These are phyloP conservation scores for Numenius arquata DNA, from an alignment of 2,113 vertebrate species.

Conservation along the genomic window DNA sequence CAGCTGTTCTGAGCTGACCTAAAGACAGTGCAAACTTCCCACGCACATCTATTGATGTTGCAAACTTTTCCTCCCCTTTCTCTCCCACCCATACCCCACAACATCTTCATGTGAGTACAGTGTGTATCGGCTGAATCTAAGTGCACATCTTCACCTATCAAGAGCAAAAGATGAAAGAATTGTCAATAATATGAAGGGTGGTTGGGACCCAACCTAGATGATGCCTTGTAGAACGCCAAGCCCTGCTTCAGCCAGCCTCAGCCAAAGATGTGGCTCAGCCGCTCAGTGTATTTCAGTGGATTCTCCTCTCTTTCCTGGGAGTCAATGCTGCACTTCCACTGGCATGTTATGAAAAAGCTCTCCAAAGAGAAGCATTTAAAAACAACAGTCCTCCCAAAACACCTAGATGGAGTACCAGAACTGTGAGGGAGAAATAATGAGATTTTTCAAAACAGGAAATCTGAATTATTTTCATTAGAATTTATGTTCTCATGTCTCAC, in stretches of 20 bases:
- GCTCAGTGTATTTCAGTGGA: background rate
- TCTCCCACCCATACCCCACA: background rate
- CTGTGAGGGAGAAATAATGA: background rate
- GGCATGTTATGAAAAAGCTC: background rate
- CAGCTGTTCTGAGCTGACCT: background rate
- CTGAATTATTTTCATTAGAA: background rate
- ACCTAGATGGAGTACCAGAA: background rate
- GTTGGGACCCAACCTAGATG: background rate
- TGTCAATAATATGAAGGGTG: background rate
- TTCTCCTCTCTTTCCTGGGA: background rate
- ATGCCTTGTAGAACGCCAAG: background rate
- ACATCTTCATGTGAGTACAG: accelerated
- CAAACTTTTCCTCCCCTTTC: background rate
- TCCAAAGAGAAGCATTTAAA: background rate
- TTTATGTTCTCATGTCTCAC: background rate
- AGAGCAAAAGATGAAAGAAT: background rate
- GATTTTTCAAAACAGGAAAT: background rate
- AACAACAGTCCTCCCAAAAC: background rate
- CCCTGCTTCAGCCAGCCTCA: background rate
- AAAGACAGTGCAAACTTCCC: background rate
- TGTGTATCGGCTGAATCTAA: accelerated
- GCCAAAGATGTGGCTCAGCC: background rate
- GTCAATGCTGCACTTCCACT: background rate
- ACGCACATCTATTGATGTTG: background rate
- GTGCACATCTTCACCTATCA: background rate